Conservation (phyloP, 1,140 invertebrate species). For the Portunus trituberculatus region DNA sequence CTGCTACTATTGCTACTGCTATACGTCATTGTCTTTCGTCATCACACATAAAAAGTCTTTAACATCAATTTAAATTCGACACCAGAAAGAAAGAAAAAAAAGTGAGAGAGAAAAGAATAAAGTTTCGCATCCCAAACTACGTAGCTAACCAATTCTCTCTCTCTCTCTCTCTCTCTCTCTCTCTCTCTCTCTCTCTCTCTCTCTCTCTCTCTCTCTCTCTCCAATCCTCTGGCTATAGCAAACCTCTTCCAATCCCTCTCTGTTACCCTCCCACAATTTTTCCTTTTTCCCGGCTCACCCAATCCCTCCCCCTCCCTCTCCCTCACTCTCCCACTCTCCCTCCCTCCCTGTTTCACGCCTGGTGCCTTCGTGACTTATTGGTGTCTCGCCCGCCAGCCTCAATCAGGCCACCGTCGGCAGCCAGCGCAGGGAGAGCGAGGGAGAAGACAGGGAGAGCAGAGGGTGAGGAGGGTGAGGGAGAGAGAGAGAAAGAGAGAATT, state of each 20-base stretch:
- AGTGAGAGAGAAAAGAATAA: background rate
- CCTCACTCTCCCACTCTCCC: background rate
- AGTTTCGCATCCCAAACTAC: no score
- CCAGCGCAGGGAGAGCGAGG: background rate
- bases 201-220: background rate
- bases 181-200: background rate
- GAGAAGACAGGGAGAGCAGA: background rate
- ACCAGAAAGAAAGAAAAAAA: background rate
- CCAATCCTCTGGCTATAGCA: background rate
- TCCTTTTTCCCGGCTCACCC: background rate
- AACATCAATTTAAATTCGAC: no score
- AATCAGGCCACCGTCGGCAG: constrained; percentile 33
- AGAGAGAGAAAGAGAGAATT: constrained; percentile 53
- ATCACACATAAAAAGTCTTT: background rate
- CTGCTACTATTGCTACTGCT: background rate
- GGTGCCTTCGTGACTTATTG: constrained; percentile 59
- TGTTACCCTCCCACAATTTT: background rate
- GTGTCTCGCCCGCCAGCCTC: constrained; percentile 53
- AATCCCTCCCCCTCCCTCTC: background rate
- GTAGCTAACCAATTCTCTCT: background rate
- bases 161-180: constrained; percentile 15
- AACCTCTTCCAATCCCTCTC: background rate
- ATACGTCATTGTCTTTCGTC: background rate
- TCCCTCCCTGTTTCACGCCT: constrained; percentile 54
- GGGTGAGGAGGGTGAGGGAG: constrained; percentile 28